Evolutionary conservation across 2,888 invertebrate genomes (phyloP), one percentile per base, ranked within the genome.

Genomic region (Gisinianus flammeolus): DNA sequence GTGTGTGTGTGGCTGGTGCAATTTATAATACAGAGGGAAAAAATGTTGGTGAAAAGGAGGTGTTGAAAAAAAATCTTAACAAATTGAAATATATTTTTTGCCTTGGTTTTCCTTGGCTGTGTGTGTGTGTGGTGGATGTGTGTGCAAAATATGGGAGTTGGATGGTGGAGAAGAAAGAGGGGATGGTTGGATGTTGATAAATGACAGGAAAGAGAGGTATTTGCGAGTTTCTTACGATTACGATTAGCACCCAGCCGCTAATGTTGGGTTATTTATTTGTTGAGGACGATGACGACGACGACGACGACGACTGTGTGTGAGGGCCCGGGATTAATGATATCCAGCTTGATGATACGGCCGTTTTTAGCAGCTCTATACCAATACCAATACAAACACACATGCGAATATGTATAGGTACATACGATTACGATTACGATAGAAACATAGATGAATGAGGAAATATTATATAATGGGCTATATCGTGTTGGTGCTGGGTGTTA

Each of bases 31-130:
- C n/a, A 68, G 5, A 26, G 26, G 64, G 6, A 26, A 58, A 10
- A 19, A 1, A 58, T n/a, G 19, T 26, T 12, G 28, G 33, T 24
- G 30, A 26, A 30, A 73, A 31, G 58, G 58, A 73, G 56, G 62
- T 31, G 58, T 35, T 33, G 33, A 33, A 73, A 73, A 72, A 72
- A 31, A 72, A 54, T 70, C 58, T 62, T 73, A 30, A 73, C 62
- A 73, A 58, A 73, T 73, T 58, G 73, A 73, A 58, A 73, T 73
- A 73, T 73, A 62, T 73, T 73, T 58, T 54, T 35, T 35, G 31
- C 35, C n/a, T 31, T 33, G 2, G 12, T n/a, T 67, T 8, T 44
- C 19, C 44, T 44, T 19, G 44, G 16, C 44, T 12, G 35, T 8
- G 35, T 44, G 44, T 44, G 1, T 44, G 12, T 19, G 2, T 2